Evolutionary conservation across 1,140 invertebrate species (phyloP).

Genomic region (Uloborus diversus): DNA sequence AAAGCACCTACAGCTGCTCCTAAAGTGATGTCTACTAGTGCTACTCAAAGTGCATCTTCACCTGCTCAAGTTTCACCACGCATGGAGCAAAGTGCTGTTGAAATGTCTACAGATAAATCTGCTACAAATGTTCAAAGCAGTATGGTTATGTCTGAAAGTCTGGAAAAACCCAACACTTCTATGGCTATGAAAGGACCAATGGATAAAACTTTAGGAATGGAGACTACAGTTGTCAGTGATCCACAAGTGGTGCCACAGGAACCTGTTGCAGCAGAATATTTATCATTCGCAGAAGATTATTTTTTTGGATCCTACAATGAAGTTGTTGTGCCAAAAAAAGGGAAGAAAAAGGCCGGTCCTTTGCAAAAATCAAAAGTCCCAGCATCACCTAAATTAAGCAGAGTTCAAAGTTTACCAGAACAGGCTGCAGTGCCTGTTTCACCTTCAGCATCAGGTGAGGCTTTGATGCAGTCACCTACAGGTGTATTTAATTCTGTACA

Average conservation of each 20-base stretch:
- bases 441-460: not conserved
- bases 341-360: not conserved
- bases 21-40: constrained; percentile 42
- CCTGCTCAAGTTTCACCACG: not conserved
- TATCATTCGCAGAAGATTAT: constrained; percentile 46
- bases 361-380: not conserved
- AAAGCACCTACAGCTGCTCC: not conserved
- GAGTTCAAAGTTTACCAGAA: not conserved
- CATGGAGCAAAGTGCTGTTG: constrained; percentile 7
- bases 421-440: not conserved
- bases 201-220: no score
- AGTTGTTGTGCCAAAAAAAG: constrained; percentile 11
- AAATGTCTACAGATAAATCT: not conserved
- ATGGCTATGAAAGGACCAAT: not conserved
- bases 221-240: no score
- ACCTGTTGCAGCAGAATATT: constrained; percentile 19
- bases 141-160: not conserved
- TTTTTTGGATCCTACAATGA: constrained; percentile 54
- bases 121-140: not conserved
- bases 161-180: not conserved
- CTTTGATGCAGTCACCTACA: no score
- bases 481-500: no score
- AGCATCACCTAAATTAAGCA: not conserved
- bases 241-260: not conserved
- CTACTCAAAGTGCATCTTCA: not conserved